A percentile compares a stretch with the other conserved stretches of the same genome.
Conservation (phyloP, 2,113 vertebrate species). For the Ceyx margarethae region DNA sequence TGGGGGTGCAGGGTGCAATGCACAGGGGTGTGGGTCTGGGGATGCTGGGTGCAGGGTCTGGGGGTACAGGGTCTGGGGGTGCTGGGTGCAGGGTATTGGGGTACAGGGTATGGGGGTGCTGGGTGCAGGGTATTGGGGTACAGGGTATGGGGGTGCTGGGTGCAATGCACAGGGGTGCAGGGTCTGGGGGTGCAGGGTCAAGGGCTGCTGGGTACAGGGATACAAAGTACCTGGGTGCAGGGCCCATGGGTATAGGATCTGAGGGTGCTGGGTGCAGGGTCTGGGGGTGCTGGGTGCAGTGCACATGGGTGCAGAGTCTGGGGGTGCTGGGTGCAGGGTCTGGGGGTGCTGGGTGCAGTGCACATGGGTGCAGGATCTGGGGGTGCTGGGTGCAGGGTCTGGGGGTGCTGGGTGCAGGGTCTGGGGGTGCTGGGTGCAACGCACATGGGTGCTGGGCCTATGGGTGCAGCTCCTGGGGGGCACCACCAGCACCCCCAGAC, state of each 20-base stretch:
- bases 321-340: not conserved
- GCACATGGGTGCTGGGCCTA: not conserved
- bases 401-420: too few species aligned
- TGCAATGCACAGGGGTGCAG: not conserved
- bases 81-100: not conserved
- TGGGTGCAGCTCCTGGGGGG: not conserved
- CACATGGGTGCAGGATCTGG: not conserved
- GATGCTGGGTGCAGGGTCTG: not conserved
- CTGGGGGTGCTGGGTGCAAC: too few species aligned
- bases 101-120: not conserved
- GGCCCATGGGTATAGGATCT: too few species aligned
- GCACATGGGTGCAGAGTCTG: not conserved
- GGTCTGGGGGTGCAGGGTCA: not conserved
- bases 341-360: not conserved
- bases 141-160: not conserved
- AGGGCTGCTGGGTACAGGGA: too few species aligned
- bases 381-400: not conserved
- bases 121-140: not conserved
- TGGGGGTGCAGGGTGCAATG: too few species aligned
- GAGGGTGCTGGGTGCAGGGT: not conserved
- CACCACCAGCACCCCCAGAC: not conserved
- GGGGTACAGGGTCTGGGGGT: not conserved
- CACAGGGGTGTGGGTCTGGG: too few species aligned
- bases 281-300: not conserved
- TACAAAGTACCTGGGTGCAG: too few species aligned